These are phyloP conservation scores for Gopherus evgoodei DNA, from an alignment of 2,113 vertebrate genomes.

Conservation along the genomic window DNA sequence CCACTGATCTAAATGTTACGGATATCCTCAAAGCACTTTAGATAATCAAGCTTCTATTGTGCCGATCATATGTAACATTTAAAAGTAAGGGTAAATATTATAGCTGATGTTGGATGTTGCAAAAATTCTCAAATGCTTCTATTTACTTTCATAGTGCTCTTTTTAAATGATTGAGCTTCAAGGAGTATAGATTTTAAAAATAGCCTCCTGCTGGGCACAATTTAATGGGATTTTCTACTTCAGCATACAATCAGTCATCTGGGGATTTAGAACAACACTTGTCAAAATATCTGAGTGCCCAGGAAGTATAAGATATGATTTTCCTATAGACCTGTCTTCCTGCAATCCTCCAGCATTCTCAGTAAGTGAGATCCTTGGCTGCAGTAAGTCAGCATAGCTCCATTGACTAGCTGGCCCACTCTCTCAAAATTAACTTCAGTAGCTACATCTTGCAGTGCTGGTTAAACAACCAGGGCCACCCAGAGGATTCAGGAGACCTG, in stretches of 20 bases:
- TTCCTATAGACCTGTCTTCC: not conserved
- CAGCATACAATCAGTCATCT: not conserved
- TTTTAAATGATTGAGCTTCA: slow-evolving; percentile 3
- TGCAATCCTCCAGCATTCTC: not conserved
- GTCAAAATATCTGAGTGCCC: not conserved
- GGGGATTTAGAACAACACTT: not conserved
- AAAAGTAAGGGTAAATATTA: slow-evolving; percentile 48
- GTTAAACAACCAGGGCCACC: not conserved
- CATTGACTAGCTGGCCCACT: not conserved
- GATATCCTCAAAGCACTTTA: slow-evolving; percentile 33
- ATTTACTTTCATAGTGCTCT: slow-evolving; percentile 24
- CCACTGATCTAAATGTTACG: not conserved
- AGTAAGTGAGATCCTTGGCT: too few species aligned
- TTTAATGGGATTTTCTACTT: slow-evolving; percentile 52
- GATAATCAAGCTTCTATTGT: slow-evolving; percentile 37
- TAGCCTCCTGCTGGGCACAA: slow-evolving; percentile 44
- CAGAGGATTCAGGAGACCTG: too few species aligned
- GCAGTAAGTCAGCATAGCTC: not conserved
- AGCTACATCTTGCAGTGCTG: not conserved
- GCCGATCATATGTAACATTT: slow-evolving; percentile 11
- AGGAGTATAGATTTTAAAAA: slow-evolving; percentile 1
- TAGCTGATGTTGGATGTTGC: slow-evolving; percentile 51
- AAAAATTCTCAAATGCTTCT: slow-evolving; percentile 39
- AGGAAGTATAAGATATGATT: not conserved
- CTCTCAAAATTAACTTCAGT: not conserved